A percentile compares a stretch with the other conserved stretches of the same genome.
Evolutionary conservation across 1,140 invertebrate genomes (phyloP).

Genomic region (Leptoteleia sp.): DNA sequence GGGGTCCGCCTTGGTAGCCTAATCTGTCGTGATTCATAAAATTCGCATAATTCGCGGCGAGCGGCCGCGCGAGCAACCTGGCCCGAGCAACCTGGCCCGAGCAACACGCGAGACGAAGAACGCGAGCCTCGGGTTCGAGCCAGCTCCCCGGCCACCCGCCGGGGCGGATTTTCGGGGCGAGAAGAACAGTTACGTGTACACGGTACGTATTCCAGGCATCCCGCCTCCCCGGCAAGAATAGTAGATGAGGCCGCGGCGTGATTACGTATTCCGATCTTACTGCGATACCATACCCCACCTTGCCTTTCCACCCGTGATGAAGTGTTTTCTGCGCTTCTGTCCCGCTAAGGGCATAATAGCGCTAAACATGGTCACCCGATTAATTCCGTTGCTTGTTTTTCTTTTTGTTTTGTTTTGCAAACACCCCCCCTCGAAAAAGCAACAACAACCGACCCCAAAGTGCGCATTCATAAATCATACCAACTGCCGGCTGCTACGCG

Average conservation of each 20-base stretch:
- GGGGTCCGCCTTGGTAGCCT: too few relatives aligned
- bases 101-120: too few relatives aligned
- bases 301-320: conserved; percentile 71
- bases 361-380: conserved; percentile 61
- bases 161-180: conserved; percentile 55
- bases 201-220: conserved; percentile 49
- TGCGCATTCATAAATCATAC: conserved; percentile 60
- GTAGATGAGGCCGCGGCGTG: conserved; percentile 77
- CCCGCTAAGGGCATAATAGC: conserved; percentile 51
- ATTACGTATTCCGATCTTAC: conserved; percentile 78
- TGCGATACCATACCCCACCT: conserved; percentile 69
- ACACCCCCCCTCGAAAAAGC: too few relatives aligned
- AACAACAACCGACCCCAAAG: conserved; percentile 36
- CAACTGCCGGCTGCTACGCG: conserved; percentile 35
- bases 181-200: conserved; percentile 59
- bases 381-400: conserved; percentile 59
- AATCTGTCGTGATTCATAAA: conserved; percentile 61
- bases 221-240: conserved; percentile 72
- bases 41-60: conserved; percentile 58
- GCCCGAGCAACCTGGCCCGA: conserved; percentile 14
- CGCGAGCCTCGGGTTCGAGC: too few relatives aligned
- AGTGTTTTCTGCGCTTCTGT: conserved; percentile 75
- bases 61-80: conserved; percentile 28
- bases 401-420: too few relatives aligned
- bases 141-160: neutral